Base-by-base conservation (phyloP, 1,140 invertebrate genomes). In the Aphaenogaster rudis region DNA sequence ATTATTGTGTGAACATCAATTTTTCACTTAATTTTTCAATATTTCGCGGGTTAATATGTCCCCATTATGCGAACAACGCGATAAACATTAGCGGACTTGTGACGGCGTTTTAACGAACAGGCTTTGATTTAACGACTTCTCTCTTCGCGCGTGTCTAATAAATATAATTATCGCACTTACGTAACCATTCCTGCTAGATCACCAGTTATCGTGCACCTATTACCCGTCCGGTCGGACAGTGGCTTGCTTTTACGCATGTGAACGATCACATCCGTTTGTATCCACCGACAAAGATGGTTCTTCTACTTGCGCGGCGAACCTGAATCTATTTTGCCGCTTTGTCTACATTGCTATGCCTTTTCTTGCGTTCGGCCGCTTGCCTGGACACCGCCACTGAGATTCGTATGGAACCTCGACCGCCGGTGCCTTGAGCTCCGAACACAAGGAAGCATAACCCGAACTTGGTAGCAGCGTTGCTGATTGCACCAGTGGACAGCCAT, bases 401-500 rank as follows among this genome's bases (percentile, higher is more conserved):
- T 84, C 21, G 42, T 81, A 81, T 84, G 69, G 13, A 33, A 57
- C 39, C 63, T 61, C 7, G 54, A 76, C 33, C 13, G 42, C 17
- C 67, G 50, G 39, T 36, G 67, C 15, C 15, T 74, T 21, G 33
- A 84, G 52, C 52, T 21, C 42, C 67, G 67, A 74, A 50, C 57
- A 76, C 33, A 45, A 84, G 67, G 69, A 84, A 84, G 39, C 69
- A 28, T 74, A 74, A 74, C 80, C 52, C 50, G 72, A 86, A 86
- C 72, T 69, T 66, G 87, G 66, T 61, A 79, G 82, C 74, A 50
- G 48, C 61, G 72, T 54, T 71, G 52, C 67, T 54, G 81, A 59
- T 84, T 61, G 63, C 72, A 45, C 80, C 80, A 72, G 69, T 39
- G 57, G 76, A 92, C 92, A 91, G 92, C 88, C 91, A 86, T 93